phyloP scores from a whole-genome alignment of 2,888 invertebrate genomes.

The Strigamia maritima region DNA sequence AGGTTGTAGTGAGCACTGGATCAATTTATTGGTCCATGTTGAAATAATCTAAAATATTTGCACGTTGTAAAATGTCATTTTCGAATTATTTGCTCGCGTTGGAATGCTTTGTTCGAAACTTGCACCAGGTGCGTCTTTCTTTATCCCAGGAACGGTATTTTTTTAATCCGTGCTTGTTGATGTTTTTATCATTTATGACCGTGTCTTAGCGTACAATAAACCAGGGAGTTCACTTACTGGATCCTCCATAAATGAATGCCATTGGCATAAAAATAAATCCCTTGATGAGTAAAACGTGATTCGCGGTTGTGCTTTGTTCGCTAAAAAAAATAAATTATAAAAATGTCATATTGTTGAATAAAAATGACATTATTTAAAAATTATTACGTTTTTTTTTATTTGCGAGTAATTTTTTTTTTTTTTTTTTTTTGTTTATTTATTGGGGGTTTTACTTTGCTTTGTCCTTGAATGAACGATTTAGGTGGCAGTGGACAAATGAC shows the following conservation, averaged over 20 bases:
- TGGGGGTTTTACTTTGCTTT: background rate
- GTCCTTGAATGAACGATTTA: constrained; percentile 1
- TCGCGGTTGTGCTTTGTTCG: background rate
- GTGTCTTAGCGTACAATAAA: constrained; percentile 4
- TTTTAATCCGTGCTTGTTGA: background rate
- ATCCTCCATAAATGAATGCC: background rate
- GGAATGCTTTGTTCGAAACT: too few relatives aligned
- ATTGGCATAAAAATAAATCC: background rate
- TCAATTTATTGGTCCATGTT: background rate
- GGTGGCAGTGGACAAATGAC: constrained; percentile 20
- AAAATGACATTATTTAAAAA: background rate
- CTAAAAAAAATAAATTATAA: background rate
- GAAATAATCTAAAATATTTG: background rate
- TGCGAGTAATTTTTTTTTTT: background rate
- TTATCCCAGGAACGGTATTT: background rate
- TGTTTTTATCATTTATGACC: constrained; percentile 20
- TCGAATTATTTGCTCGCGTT: too few relatives aligned
- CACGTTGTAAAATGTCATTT: background rate
- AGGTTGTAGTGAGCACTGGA: background rate
- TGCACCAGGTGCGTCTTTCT: too few relatives aligned
- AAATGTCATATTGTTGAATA: background rate
- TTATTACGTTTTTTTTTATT: background rate
- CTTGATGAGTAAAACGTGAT: constrained; percentile 10
- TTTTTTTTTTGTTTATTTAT: background rate
- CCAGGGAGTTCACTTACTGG: background rate